Percentiles rank a stretch among this genome's conserved stretches.
phyloP scores from a whole-genome alignment of 1,140 invertebrate genomes.

The Spodoptera frugiperda region DNA sequence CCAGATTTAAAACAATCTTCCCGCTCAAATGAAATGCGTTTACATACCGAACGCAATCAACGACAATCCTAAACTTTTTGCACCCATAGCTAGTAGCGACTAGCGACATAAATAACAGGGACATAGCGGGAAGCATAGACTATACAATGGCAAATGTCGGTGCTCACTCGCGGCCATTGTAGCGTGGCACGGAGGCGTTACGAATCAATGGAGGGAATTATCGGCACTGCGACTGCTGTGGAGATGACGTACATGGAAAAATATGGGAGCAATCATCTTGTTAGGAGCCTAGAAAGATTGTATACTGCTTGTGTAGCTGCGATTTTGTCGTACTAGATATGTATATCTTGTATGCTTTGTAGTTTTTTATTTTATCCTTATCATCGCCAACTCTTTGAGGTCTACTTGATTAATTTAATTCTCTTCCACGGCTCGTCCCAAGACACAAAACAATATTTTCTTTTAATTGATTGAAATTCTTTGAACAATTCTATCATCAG shows the following conservation, averaged over 20 bases:
- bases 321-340: background rate
- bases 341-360: no score
- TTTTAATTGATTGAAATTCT: no score
- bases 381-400: no score
- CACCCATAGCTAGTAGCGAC: slow-evolving; percentile 55
- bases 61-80: slow-evolving; percentile 44
- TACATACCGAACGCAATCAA: slow-evolving; percentile 41
- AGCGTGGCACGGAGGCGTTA: slow-evolving; percentile 85
- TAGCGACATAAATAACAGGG: slow-evolving; percentile 76
- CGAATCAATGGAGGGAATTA: slow-evolving; percentile 86
- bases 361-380: no score
- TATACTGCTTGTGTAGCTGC: no score
- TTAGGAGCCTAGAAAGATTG: background rate
- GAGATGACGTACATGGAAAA: slow-evolving; percentile 53
- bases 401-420: no score
- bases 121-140: slow-evolving; percentile 77
- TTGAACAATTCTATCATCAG: no score
- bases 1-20: slow-evolving; percentile 37
- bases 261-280: slow-evolving; percentile 36
- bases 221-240: slow-evolving; percentile 65
- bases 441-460: no score
- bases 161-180: slow-evolving; percentile 83
- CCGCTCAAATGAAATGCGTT: slow-evolving; percentile 39
- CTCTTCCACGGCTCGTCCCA: no score
- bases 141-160: slow-evolving; percentile 84